Evolutionary conservation across 2,797 vertebrate species (phyloP).

Genomic region (Apogon hyalosoma): DNA sequence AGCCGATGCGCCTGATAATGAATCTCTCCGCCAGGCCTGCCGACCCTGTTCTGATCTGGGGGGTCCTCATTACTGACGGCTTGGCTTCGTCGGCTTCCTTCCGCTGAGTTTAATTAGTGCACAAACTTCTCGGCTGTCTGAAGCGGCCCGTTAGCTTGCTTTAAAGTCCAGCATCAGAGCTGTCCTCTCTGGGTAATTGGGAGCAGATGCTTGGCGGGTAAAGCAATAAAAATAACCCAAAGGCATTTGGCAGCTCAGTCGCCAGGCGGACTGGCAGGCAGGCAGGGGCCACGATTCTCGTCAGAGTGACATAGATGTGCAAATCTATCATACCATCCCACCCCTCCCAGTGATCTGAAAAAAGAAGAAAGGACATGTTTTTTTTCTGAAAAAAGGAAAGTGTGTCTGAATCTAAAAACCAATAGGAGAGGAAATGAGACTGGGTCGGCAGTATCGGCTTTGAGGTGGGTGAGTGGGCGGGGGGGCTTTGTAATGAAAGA

Average conservation of each 20-base stretch:
- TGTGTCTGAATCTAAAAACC: slow-evolving; percentile 62
- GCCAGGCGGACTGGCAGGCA: slow-evolving; percentile 70
- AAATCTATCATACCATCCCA: slow-evolving; percentile 57
- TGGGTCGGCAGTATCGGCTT: slow-evolving; percentile 52
- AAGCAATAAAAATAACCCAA: slow-evolving; percentile 84
- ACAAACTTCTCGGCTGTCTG: slow-evolving; percentile 82
- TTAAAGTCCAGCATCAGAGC: slow-evolving; percentile 80
- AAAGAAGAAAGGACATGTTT: slow-evolving; percentile 30
- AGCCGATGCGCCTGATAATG: slow-evolving; percentile 74
- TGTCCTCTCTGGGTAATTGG: slow-evolving; percentile 85
- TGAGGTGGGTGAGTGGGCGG: slow-evolving; percentile 48
- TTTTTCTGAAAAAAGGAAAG: slow-evolving; percentile 56
- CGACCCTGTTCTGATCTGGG: slow-evolving; percentile 75
- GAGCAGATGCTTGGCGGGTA: slow-evolving; percentile 85
- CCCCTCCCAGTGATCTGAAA: slow-evolving; percentile 54
- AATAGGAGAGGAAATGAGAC: slow-evolving; percentile 77
- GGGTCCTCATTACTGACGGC: slow-evolving; percentile 82
- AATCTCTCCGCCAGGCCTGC: slow-evolving; percentile 69
- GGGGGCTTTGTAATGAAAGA: slow-evolving; percentile 67
- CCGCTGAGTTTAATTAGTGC: slow-evolving; percentile 85
- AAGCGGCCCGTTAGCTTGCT: slow-evolving; percentile 78
- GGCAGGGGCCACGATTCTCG: slow-evolving; percentile 70
- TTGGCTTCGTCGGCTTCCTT: slow-evolving; percentile 74
- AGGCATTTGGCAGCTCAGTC: slow-evolving; percentile 77
- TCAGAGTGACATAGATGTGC: slow-evolving; percentile 78